Base-by-base conservation (phyloP, 2,797 vertebrate species). In the Manis crassicaudata region DNA sequence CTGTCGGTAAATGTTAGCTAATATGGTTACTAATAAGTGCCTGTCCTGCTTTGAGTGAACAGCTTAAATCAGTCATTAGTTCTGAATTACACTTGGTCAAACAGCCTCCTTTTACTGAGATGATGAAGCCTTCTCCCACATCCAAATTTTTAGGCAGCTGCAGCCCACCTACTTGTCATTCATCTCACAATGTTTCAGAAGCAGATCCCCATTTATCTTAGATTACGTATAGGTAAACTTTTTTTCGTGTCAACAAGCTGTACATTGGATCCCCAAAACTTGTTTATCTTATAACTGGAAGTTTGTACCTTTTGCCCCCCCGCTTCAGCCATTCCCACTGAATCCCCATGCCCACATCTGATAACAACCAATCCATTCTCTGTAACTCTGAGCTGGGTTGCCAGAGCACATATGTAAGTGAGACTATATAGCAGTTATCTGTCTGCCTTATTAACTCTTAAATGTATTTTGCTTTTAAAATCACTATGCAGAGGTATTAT, bases 61-160 rank as follows among this genome's bases (percentile, higher is more conserved):
- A 63, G 67, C 3, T 40, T 56, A 70, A 13, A 21, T 88, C 1
- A 40, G 65, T 6, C 23, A 25, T 6, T 46, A 6, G 2, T 54
- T 70, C 3, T 43, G 8, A 56, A 32, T 70, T 87, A 68, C 6
- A 20, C 7, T 17, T 13, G 10, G 25, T 62, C 52, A 56, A 23
- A 43, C 23, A 60, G 7, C 2, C n/a, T 40, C 12, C 18, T 81
- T 52, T 70, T n/a, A 63, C 17, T 52, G 1, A 46, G n/a, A 18
- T 14, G 11, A 23, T 23, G 7, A 29, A 7, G 3, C 4, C 5
- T 62, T 2, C 18, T 37, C 13, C 17, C 12, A 52, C 0, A 27
- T 4, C 6, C 5, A 3, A 35, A 76, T 5, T 82, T 16, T 73
- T 56, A 62, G 56, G 9, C 23, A 90, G 10, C 7, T 76, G 32